phyloP scores from a whole-genome alignment of 64 coral and sea anemone species.

The Montipora cactus region DNA sequence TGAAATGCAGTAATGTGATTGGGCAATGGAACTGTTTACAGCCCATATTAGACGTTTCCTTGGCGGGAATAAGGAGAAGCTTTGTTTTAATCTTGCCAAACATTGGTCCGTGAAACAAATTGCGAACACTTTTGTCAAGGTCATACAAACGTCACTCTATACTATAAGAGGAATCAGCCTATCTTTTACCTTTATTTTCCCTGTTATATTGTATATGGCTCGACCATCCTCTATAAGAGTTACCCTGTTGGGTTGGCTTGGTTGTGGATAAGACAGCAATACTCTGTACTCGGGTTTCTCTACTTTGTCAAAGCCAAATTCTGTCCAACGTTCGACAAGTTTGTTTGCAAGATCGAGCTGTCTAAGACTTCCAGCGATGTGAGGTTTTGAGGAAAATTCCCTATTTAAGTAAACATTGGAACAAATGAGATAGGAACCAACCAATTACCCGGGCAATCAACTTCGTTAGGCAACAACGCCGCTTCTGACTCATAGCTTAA shows the following conservation, averaged over 20 bases:
- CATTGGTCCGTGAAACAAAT: too few species aligned
- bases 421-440: background rate
- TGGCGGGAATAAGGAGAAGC: too few species aligned
- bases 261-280: conserved; percentile 61
- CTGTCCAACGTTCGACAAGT: conserved; percentile 48
- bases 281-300: conserved; percentile 72
- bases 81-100: too few species aligned
- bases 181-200: conserved; percentile 53
- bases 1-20: too few species aligned
- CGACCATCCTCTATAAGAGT: conserved; percentile 38
- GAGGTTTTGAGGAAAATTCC: conserved; percentile 60
- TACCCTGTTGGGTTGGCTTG: conserved; percentile 68
- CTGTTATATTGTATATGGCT: conserved; percentile 56
- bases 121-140: too few species aligned
- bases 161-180: too few species aligned
- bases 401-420: background rate
- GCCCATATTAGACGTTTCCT: too few species aligned
- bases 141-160: too few species aligned
- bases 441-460: too few species aligned
- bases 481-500: too few species aligned
- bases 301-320: conserved; percentile 74
- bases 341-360: conserved; percentile 48
- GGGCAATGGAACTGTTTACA: too few species aligned
- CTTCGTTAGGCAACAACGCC: too few species aligned
- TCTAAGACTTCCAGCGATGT: conserved; percentile 63